Percentiles rank a stretch among this genome's conserved stretches.
Conservation (phyloP, 2,113 vertebrate genomes). For the Uria lomvia region DNA sequence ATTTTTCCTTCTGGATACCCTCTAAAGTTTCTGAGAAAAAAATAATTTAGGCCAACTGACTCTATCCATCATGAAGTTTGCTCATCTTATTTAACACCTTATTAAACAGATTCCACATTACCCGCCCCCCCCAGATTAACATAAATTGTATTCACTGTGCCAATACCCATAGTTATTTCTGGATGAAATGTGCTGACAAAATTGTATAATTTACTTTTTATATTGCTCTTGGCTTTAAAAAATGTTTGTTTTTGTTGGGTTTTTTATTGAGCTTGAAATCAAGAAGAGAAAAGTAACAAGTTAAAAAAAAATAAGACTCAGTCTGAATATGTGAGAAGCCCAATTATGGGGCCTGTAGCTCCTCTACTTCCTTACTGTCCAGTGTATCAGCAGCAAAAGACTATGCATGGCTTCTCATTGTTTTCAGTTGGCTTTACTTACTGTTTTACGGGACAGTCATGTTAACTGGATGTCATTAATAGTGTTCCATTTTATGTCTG, state of each 20-base stretch:
- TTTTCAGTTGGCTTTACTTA: not conserved
- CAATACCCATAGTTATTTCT: not conserved
- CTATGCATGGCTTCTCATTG: not conserved
- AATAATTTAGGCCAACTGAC: not conserved
- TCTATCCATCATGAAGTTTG: not conserved
- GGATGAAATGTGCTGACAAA: not conserved
- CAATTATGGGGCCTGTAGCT: not conserved
- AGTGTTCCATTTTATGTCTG: not conserved
- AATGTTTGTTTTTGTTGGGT: not conserved
- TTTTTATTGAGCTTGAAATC: not conserved
- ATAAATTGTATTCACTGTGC: not conserved
- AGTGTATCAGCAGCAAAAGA: not conserved
- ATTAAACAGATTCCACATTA: not conserved
- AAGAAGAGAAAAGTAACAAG: not conserved
- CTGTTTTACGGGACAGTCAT: not conserved
- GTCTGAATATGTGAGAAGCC: not conserved
- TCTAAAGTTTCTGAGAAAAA: not conserved
- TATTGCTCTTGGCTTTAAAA: not conserved
- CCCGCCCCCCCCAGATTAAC: no score
- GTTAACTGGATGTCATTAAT: not conserved
- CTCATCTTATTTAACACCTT: not conserved
- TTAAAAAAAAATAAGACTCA: not conserved
- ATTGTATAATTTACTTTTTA: not conserved
- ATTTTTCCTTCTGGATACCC: not conserved
- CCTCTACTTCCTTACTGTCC: not conserved